phyloP scores from a whole-genome alignment of 2,888 invertebrate species.

The Leucoptera coffeella region DNA sequence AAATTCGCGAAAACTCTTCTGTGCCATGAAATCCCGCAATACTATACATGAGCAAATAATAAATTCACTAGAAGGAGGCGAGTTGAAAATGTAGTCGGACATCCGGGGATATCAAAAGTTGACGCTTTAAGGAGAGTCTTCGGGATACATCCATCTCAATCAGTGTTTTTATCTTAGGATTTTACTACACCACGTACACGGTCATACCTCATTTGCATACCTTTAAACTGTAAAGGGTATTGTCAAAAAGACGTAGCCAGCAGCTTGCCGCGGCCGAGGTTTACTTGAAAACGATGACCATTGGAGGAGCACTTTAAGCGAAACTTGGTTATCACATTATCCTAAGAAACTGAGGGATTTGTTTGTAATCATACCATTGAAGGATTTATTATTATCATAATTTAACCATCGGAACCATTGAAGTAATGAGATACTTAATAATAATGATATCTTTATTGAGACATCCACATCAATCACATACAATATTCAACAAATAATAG shows the following conservation, averaged over 20 bases:
- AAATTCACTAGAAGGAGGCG: constrained; percentile 7
- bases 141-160: constrained; percentile 10
- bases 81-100: constrained; percentile 7
- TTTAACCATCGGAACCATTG: neutral
- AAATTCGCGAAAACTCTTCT: neutral
- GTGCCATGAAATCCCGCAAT: constrained; percentile 4
- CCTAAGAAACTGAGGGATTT: neutral
- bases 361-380: neutral
- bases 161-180: constrained; percentile 11
- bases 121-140: constrained; percentile 11
- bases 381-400: too few species aligned
- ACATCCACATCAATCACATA: too few species aligned
- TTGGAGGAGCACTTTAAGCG: constrained; percentile 8
- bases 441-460: too few species aligned
- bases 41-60: constrained; percentile 8
- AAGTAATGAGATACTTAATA: neutral
- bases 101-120: constrained; percentile 9
- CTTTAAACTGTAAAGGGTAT: constrained; percentile 10
- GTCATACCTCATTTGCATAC: constrained; percentile 10
- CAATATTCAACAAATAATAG: too few species aligned
- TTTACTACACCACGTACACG: constrained; percentile 8
- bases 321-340: constrained; percentile 6
- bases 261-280: constrained; percentile 7
- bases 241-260: constrained; percentile 8
- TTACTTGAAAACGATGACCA: constrained; percentile 10